These are phyloP conservation scores for Craniophora ligustri DNA, from an alignment of 2,888 invertebrate genomes.

Conservation along the genomic window DNA sequence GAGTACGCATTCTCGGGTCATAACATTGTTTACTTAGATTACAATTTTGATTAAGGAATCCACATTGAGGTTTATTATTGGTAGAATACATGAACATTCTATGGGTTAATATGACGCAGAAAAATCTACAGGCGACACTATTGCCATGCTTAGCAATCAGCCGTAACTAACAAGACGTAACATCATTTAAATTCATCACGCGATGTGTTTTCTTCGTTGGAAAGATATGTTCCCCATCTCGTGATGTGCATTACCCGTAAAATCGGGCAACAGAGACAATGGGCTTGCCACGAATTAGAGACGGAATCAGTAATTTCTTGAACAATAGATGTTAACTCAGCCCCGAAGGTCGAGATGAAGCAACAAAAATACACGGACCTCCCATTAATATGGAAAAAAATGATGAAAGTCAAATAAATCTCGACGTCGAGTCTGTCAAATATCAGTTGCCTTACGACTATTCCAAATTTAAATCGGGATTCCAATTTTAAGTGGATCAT, in stretches of 20 bases:
- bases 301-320: constrained; percentile 80
- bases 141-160: constrained; percentile 20
- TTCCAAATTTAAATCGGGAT: constrained; percentile 3
- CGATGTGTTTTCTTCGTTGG: constrained; percentile 50
- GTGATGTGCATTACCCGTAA: constrained; percentile 75
- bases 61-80: no score
- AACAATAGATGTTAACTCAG: constrained; percentile 84
- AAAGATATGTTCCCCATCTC: constrained; percentile 48
- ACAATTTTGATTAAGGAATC: no score
- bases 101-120: constrained; percentile 5
- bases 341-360: constrained; percentile 79
- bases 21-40: no score
- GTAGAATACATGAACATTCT: not conserved
- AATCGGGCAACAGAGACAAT: constrained; percentile 82
- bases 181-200: constrained; percentile 45
- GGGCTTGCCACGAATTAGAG: constrained; percentile 78
- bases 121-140: constrained; percentile 11
- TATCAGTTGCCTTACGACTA: no score
- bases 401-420: constrained; percentile 56
- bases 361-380: constrained; percentile 66
- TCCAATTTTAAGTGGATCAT: constrained; percentile 8
- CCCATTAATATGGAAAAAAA: constrained; percentile 59
- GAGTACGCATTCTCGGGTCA: no score
- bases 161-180: constrained; percentile 23
- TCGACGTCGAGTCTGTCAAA: constrained; percentile 8